These are phyloP conservation scores for Peromyscus leucopus DNA, from an alignment of 2,113 vertebrate genomes.

Conservation along the genomic window DNA sequence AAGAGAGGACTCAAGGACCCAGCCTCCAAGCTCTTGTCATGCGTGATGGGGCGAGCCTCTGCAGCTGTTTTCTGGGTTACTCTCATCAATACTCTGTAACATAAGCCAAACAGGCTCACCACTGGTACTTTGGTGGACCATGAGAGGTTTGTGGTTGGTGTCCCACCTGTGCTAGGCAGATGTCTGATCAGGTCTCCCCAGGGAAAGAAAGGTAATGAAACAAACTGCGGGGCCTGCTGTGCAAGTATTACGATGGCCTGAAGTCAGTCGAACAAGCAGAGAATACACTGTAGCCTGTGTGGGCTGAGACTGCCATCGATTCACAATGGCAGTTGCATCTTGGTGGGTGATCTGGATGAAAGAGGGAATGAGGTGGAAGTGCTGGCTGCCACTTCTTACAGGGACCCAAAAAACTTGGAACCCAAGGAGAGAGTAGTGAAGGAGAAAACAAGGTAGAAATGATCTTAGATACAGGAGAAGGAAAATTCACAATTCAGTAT, in stretches of 20 bases:
- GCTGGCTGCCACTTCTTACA: background rate
- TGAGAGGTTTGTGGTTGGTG: background rate
- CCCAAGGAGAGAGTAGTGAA: background rate
- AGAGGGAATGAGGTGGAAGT: background rate
- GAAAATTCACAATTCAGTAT: background rate
- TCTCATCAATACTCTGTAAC: background rate
- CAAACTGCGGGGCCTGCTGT: background rate
- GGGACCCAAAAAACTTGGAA: background rate
- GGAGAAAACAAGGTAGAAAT: background rate
- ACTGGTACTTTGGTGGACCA: background rate
- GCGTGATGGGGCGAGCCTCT: background rate
- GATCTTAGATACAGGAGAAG: background rate
- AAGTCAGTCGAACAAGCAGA: background rate
- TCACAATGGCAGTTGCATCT: background rate
- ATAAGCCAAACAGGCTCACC: background rate
- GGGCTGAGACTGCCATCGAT: background rate
- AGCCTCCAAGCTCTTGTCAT: background rate
- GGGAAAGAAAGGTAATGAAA: background rate
- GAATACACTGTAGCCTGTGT: no score
- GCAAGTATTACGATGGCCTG: background rate
- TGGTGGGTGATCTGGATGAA: no score
- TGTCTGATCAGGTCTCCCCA: background rate
- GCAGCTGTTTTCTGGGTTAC: background rate
- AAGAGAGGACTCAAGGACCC: background rate
- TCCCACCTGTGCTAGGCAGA: background rate